These are phyloP conservation scores for Channallabes apus DNA, from an alignment of 2,797 vertebrate species.

Conservation along the genomic window DNA sequence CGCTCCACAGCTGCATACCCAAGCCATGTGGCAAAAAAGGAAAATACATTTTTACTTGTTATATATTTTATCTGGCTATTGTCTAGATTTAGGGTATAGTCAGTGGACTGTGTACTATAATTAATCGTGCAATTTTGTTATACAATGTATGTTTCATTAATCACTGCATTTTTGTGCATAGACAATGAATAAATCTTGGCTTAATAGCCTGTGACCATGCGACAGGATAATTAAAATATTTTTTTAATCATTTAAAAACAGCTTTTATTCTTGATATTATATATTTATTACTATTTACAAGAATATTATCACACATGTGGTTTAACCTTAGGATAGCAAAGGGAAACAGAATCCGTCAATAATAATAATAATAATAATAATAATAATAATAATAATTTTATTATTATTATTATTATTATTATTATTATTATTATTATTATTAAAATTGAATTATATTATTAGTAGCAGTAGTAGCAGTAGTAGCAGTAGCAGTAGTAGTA, in stretches of 20 bases:
- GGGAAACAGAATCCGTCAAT: not conserved
- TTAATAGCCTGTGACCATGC: not conserved
- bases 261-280: not conserved
- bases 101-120: not conserved
- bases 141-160: not conserved
- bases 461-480: not conserved
- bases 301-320: not conserved
- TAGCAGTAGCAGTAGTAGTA: not conserved
- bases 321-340: not conserved
- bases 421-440: not conserved
- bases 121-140: not conserved
- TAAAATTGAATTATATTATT: not conserved
- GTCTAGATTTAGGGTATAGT: not conserved
- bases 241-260: not conserved
- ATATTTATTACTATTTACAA: not conserved
- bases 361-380: not conserved
- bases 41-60: constrained; percentile 20
- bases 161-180: not conserved
- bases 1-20: constrained; percentile 95
- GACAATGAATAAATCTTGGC: not conserved
- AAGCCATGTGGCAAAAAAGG: constrained; percentile 71
- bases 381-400: not conserved
- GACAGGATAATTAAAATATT: not conserved
- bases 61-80: constrained; percentile 1
- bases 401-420: not conserved